Evolutionary conservation across 2,888 invertebrate genomes (phyloP), one percentile per base, ranked within the genome.

Genomic region (Idaea dimidiata): DNA sequence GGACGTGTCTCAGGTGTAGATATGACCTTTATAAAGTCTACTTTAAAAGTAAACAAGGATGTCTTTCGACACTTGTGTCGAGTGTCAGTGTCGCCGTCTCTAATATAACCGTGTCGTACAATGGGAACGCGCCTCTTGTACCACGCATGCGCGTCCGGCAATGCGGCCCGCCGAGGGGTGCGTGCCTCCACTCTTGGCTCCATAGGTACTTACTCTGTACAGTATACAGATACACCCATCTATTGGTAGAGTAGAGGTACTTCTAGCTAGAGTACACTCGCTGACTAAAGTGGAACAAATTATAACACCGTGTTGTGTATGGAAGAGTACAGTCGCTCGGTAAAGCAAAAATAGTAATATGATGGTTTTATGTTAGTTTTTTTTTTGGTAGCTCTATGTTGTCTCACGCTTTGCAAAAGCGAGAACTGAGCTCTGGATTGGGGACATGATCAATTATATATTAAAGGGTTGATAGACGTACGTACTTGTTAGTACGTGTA

Each of bases 121-220:
- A 65, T 61, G 77, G 31, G 57, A 59, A 63, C 67, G 54, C n/a
- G 57, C 63, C 16, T 5, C 54, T 8, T n/a, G 6, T n/a, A 74
- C 31, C 0, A 78, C 86, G 85, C 86, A 72, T 66, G 85, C 81
- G 84, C 80, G 78, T 24, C 71, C 77, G 72, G 74, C 77, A 73
- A 72, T 77, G 78, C 80, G 76, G 73, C 76, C 78, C 66, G 66
- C 66, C 18, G 74, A 73, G 77, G 77, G 76, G 78, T 66, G 78
- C 76, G 71, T 68, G 74, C 72, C 67, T 61, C 67, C 72, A 68
- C 74, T 70, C 73, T 73, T 8, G 14, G 14, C 43, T 43, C 43
- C 14, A 43, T 43, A 43, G 1, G 8, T 43, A 43, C 43, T 14
- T 10, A 32, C 32, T 32, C 32, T 32, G 10, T 32, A 10, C n/a